Conservation (phyloP, 2,888 invertebrate species). For the Odontomyia ornata region DNA sequence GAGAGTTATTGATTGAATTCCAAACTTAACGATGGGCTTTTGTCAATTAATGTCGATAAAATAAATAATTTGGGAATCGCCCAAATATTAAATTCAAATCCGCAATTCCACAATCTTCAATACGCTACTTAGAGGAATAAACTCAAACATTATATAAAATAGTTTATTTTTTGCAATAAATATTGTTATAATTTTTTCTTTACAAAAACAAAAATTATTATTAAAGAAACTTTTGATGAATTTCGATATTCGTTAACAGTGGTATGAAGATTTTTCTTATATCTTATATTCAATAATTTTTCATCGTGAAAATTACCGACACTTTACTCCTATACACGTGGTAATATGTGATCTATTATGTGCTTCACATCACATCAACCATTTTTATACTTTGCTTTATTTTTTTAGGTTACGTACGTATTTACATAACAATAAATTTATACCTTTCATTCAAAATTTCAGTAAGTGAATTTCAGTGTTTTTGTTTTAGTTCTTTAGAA, state of each 20-base stretch:
- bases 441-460: too few species aligned
- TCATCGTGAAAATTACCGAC: not conserved
- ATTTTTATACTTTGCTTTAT: not conserved
- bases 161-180: constrained; percentile 43
- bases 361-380: too few species aligned
- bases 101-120: too few species aligned
- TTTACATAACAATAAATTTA: constrained; percentile 31
- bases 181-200: constrained; percentile 40
- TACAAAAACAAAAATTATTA: constrained; percentile 35
- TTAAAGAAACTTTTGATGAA: constrained; percentile 21
- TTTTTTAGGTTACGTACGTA: constrained; percentile 25
- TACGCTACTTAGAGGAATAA: too few species aligned
- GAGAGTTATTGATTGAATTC: too few species aligned
- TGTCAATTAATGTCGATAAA: too few species aligned
- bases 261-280: constrained; percentile 20
- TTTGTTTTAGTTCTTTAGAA: constrained; percentile 2
- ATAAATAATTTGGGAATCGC: too few species aligned
- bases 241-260: constrained; percentile 38
- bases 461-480: constrained; percentile 3
- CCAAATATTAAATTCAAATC: too few species aligned
- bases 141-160: constrained; percentile 32
- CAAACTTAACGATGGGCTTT: too few species aligned
- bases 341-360: too few species aligned
- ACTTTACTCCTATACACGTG: not conserved
- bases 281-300: not conserved